Conservation (phyloP, 2,113 vertebrate genomes). For the Erinaceus europaeus region DNA sequence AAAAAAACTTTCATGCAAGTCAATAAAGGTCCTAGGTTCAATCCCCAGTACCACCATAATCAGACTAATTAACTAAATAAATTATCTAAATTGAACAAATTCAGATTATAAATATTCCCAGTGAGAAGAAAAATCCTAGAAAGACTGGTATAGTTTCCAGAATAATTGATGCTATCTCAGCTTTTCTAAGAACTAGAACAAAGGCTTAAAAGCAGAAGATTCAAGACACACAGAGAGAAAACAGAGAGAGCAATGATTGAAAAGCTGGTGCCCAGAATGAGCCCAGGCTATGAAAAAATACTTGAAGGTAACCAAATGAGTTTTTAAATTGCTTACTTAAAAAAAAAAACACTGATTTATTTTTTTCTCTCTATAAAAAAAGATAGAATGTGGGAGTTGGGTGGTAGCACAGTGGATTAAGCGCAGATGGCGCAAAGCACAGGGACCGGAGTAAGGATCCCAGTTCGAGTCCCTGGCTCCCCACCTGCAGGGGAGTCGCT, state of each 20-base stretch:
- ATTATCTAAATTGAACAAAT: too few species aligned
- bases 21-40: too few species aligned
- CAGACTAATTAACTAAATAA: too few species aligned
- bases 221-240: not conserved
- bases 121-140: not conserved
- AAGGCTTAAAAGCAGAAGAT: not conserved
- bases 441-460: too few species aligned
- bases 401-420: too few species aligned
- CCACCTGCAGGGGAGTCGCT: too few species aligned
- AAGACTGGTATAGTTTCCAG: not conserved
- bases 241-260: not conserved
- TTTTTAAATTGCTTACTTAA: conserved; percentile 25
- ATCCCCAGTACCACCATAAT: too few species aligned
- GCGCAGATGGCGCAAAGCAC: too few species aligned
- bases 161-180: not conserved
- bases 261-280: not conserved
- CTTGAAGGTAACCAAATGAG: not conserved
- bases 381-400: not conserved
- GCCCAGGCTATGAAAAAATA: not conserved
- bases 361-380: conserved; percentile 38
- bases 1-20: too few species aligned
- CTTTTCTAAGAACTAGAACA: not conserved
- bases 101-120: not conserved
- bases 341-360: conserved; percentile 26
- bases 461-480: too few species aligned